These are phyloP conservation scores for Stenoptilia bipunctidactyla DNA, from an alignment of 2,888 invertebrate genomes.

Conservation along the genomic window DNA sequence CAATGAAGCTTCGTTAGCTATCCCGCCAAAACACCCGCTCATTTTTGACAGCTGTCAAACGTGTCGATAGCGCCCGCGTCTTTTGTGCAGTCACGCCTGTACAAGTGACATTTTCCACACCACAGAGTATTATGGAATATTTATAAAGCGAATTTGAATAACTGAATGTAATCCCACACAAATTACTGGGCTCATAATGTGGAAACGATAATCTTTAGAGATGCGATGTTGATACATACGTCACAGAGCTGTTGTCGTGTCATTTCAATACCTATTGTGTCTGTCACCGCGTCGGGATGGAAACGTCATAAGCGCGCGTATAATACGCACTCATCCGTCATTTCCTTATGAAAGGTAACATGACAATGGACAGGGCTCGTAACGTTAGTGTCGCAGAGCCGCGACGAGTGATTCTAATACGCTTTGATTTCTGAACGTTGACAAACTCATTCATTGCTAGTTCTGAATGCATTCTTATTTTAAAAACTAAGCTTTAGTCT, in stretches of 20 bases:
- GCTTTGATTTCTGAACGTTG: constrained; percentile 44
- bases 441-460: constrained; percentile 29
- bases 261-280: constrained; percentile 64
- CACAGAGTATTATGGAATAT: not conserved
- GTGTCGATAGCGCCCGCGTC: constrained; percentile 39
- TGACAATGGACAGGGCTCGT: constrained; percentile 49
- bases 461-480: constrained; percentile 29
- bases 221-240: constrained; percentile 52
- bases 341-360: constrained; percentile 43
- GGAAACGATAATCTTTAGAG: constrained; percentile 51
- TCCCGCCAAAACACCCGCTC: constrained; percentile 50
- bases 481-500: constrained; percentile 26
- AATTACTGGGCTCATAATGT: constrained; percentile 46
- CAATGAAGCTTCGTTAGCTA: constrained; percentile 52
- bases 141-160: constrained; percentile 35
- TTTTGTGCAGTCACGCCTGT: constrained; percentile 42
- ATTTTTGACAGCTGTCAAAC: constrained; percentile 67
- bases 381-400: constrained; percentile 36
- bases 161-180: constrained; percentile 54
- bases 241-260: constrained; percentile 34
- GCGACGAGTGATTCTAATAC: constrained; percentile 50
- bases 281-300: constrained; percentile 21
- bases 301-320: constrained; percentile 40
- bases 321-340: constrained; percentile 50
- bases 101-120: not conserved